phyloP scores from a whole-genome alignment of 2,113 vertebrate species.

The Eira barbara region DNA sequence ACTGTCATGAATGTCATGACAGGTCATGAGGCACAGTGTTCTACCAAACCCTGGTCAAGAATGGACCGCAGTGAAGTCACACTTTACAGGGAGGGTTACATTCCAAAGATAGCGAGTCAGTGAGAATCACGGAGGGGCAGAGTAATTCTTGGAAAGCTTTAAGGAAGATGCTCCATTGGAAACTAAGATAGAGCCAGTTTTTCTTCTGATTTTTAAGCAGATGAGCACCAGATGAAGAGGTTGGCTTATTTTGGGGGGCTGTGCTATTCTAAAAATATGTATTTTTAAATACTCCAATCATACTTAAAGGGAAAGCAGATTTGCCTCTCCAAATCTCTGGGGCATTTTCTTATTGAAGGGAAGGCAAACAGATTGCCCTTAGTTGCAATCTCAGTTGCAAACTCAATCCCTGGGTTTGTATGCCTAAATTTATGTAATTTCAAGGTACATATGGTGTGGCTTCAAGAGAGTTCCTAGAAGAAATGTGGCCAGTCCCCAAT shows the following conservation, averaged over 20 bases:
- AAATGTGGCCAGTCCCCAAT: background rate
- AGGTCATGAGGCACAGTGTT: background rate
- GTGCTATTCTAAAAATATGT: conserved; percentile 34
- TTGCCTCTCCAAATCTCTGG: background rate
- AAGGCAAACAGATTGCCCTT: background rate
- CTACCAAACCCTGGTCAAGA: conserved; percentile 34
- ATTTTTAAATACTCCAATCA: conserved; percentile 48
- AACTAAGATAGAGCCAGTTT: conserved; percentile 56
- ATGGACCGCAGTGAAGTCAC: background rate
- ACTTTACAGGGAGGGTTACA: background rate
- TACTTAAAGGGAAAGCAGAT: conserved; percentile 26
- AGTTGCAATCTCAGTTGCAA: background rate
- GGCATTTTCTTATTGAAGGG: conserved; percentile 33
- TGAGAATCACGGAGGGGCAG: conserved; percentile 36
- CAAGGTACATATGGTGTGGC: background rate
- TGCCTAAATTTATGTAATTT: background rate
- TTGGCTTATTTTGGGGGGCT: conserved; percentile 7
- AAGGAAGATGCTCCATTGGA: conserved; percentile 52
- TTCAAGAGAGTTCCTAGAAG: background rate
- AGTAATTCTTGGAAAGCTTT: conserved; percentile 64
- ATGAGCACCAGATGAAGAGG: conserved; percentile 69
- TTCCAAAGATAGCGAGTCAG: conserved; percentile 58
- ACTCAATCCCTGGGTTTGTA: background rate
- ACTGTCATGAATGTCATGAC: background rate
- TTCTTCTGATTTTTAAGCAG: conserved; percentile 41